phyloP scores from a whole-genome alignment of 2,888 invertebrate species.

The Dendrolimus pini region DNA sequence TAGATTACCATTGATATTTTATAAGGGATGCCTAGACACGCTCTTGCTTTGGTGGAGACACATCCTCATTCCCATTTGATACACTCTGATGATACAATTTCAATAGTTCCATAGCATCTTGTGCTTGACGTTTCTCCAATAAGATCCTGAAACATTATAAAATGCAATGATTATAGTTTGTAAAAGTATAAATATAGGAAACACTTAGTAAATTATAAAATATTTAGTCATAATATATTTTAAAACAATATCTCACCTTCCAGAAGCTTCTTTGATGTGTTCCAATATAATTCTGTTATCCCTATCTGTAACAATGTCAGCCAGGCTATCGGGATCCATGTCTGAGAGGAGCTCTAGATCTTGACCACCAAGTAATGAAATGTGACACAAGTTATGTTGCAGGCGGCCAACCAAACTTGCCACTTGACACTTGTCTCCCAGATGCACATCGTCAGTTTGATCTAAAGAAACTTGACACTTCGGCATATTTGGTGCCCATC shows the following conservation, averaged over 20 bases:
- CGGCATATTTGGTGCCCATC: slow-evolving; percentile 82
- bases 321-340: slow-evolving; percentile 92
- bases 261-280: slow-evolving; percentile 89
- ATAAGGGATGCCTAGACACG: slow-evolving; percentile 40
- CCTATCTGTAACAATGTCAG: slow-evolving; percentile 86
- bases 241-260: slow-evolving; percentile 66
- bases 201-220: neutral
- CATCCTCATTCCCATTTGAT: slow-evolving; percentile 66
- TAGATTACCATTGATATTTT: slow-evolving; percentile 23
- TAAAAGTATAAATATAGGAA: neutral
- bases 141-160: slow-evolving; percentile 72
- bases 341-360: slow-evolving; percentile 90
- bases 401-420: slow-evolving; percentile 86
- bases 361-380: slow-evolving; percentile 88
- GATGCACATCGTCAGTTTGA: slow-evolving; percentile 72
- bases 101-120: slow-evolving; percentile 90
- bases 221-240: neutral
- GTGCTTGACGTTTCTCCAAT: slow-evolving; percentile 89
- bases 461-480: slow-evolving; percentile 79
- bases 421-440: slow-evolving; percentile 77
- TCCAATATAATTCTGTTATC: slow-evolving; percentile 86
- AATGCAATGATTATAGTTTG: neutral
- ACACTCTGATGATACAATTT: slow-evolving; percentile 82
- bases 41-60: slow-evolving; percentile 65
- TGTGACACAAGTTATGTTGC: slow-evolving; percentile 89